Evolutionary conservation across 1,140 invertebrate species (phyloP), one percentile per base, ranked within the genome.

Genomic region (Drosophila dunni): DNA sequence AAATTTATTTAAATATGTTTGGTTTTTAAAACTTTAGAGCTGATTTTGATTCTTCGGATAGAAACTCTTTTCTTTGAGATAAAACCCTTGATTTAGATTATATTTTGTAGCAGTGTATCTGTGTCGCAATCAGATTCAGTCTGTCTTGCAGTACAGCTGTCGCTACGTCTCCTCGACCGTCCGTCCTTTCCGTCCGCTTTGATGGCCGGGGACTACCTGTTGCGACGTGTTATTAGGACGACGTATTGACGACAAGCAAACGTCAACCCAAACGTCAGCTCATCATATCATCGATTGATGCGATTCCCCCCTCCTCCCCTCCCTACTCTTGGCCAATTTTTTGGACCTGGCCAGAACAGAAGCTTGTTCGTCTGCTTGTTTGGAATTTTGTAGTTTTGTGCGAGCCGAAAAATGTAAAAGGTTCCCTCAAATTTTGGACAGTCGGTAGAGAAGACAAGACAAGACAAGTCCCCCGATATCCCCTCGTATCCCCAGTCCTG

Each of bases 201-300:
- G 85, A 89, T 90, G 81, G 60, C 54, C 72, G 85, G 85, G 84
- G 84, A 89, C 84, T 89, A 89, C 84, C 84, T 89, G 84, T 89
- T 89, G 84, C 78, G 84, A 89, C 75, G 84, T 89, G 84, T 89
- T 89, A 89, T 89, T 89, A 90, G 85, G 85, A 85, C 84, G 84
- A 89, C 84, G 84, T 89, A 89, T 89, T 89, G 84, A 89, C 84
- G 84, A 89, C 84, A 89, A 90, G 85, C 85, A 89, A 90, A 89
- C 84, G 84, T 89, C 84, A 89, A 89, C 84, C 84, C 84, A 83
- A 88, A 88, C 83, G 83, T 88, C 83, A 88, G 83, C 83, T 88
- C 83, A 80, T 88, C 83, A 88, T 89, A 88, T 88, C 83, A 88
- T 89, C 83, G 84, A 89, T 89, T 89, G 84, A 89, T 89, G 84